These are phyloP conservation scores for Rhynchotus rufescens DNA, from an alignment of 2,797 vertebrate species.

Conservation along the genomic window DNA sequence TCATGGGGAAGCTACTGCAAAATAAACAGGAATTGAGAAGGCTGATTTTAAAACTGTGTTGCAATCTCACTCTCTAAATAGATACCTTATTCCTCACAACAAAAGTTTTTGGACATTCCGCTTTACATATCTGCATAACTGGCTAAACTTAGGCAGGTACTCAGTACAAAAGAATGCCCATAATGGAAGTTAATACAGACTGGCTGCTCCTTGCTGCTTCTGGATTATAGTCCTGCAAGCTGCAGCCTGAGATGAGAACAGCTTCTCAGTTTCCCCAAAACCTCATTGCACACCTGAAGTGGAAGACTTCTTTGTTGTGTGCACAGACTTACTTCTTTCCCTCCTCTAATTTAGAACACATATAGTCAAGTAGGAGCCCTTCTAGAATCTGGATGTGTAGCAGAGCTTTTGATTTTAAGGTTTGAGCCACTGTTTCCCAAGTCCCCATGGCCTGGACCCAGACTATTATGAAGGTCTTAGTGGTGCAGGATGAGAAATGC, in stretches of 20 bases:
- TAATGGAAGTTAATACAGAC: background rate
- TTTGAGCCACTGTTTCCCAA: background rate
- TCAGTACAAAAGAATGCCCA: background rate
- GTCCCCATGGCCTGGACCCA: background rate
- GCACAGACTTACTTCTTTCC: background rate
- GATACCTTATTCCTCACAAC: background rate
- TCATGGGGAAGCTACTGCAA: background rate
- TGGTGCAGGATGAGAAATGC: background rate
- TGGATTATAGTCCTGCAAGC: background rate
- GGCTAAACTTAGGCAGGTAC: background rate
- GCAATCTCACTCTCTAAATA: background rate
- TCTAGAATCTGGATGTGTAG: background rate
- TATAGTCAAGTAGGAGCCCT: background rate
- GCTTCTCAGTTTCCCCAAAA: background rate
- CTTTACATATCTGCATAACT: background rate
- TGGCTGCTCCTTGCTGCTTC: background rate
- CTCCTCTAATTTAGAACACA: background rate
- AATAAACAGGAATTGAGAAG: background rate
- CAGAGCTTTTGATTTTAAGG: background rate
- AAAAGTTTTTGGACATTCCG: background rate
- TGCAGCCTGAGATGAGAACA: background rate
- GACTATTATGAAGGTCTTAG: background rate
- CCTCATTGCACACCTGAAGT: background rate
- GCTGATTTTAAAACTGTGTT: background rate
- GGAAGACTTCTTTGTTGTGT: background rate